Evolutionary conservation across 2,888 invertebrate species (phyloP), one percentile per base, ranked within the genome.

Genomic region (Physocephala rufipes): DNA sequence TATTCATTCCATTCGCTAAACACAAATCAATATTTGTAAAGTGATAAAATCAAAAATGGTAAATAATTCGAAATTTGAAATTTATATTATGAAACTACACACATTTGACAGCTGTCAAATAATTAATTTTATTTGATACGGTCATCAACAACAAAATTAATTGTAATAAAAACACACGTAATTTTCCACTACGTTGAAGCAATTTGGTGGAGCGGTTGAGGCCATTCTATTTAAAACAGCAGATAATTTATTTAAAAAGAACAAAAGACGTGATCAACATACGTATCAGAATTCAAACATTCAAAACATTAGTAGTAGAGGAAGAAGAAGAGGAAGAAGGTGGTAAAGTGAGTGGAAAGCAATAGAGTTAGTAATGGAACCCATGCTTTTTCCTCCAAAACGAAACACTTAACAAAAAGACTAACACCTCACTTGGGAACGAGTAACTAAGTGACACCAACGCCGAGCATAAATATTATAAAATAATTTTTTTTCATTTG

Each of bases 251-350:
- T 49, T 49, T 49, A 16, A 15, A 36, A 36, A n/a, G n/a, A 16
- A 19, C 49, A 49, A 49, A 49, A 49, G n/a, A 49, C 49, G 49
- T 49, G 49, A 49, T 19, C 49, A 49, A 49, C 49, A 19, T 49
- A 49, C 49, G 49, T 49, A 49, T 49, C n/a, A 49, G 5, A 36
- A 36, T 36, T 36, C 4, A 9, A 4, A 36, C 13, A 5, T 4
- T 5, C 13, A 49, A n/a, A 1, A n/a, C 1, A 49, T n/a, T 16
- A 49, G 49, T 5, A 49, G 49, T 16, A 49, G 49, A 49, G 19
- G 9, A 51, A 19, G 16, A 51, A 51, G 4, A 4, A 51, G 19
- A 51, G 15, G 19, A 19, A 51, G 19, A 13, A 9, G 19, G 51
- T 16, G 51, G 2, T n/a, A 51, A 13, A 51, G 19, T 4, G 16